Evolutionary conservation across 2,113 vertebrate genomes (phyloP), one percentile per base, ranked within the genome.

Genomic region (Zosterops hypoxanthus): DNA sequence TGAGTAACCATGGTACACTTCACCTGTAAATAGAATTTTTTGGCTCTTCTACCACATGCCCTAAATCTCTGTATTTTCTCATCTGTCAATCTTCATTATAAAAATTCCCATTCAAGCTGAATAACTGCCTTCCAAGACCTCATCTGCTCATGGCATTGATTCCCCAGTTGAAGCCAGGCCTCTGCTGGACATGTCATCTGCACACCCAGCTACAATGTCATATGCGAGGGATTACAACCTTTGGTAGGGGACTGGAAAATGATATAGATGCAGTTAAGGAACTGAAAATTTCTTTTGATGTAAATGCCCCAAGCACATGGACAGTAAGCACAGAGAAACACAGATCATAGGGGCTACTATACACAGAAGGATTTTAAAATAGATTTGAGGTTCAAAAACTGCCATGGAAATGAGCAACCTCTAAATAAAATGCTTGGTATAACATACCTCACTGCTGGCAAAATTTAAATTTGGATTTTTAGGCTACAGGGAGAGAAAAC

Each of bases 31-130:
- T 4, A 72, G 63, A 73, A 59, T 23, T 50, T 91, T 73, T 86
- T 92, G 29, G 78, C 53, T 82, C 60, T 9, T 49, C 46, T 2
- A 41, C 15, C 24, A 39, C 61, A 65, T 81, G 52, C 10, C n/a
- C 66, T 77, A 60, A 66, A 93, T 79, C 63, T 90, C 72, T 57
- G 3, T 61, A 81, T 96, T 92, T 96, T 90, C 63, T 64, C 65
- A 71, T 83, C 85, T 86, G 79, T 55, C 91, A 86, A 84, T 94
- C 91, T 96, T 94, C 79, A 92, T 92, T 88, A 94, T 63, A 90
- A 88, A 90, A 92, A 92, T 92, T 94, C 76, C 89, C 69, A 95
- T 94, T 94, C 86, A 59, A 57, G 83, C 63, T 87, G 78, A 96
- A 89, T 73, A 85, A 39, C 47, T 91, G 79, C 47, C 84, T 91